Evolutionary conservation across 2,113 vertebrate species (phyloP).

Genomic region (Athene cunicularia): DNA sequence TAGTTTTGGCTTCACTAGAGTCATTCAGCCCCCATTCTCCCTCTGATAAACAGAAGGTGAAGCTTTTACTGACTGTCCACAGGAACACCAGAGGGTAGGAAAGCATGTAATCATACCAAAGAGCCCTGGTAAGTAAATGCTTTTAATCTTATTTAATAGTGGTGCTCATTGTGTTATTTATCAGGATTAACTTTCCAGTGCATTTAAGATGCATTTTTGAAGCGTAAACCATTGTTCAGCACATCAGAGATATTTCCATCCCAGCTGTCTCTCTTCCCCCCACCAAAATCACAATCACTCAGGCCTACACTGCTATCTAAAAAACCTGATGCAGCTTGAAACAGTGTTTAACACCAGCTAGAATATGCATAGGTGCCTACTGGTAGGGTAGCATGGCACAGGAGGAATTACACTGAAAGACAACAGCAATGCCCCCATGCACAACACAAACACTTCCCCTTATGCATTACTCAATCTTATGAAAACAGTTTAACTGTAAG

Average conservation of each 20-base stretch:
- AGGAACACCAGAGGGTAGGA: background rate
- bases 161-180: background rate
- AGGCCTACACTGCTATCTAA: background rate
- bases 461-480: background rate
- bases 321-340: background rate
- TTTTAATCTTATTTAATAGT: background rate
- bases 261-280: background rate
- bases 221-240: background rate
- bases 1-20: background rate
- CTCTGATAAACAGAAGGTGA: background rate
- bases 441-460: background rate
- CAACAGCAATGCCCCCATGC: background rate
- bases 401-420: background rate
- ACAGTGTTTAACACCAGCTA: background rate
- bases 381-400: background rate
- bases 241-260: background rate
- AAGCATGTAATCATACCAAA: background rate
- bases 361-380: background rate
- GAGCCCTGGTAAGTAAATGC: background rate
- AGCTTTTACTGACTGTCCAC: background rate
- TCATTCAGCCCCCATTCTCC: background rate
- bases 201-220: background rate
- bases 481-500: background rate
- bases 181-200: background rate
- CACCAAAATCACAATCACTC: background rate